Percentiles rank a stretch among this genome's conserved stretches.
These are phyloP conservation scores for Lysandra coridon DNA, from an alignment of 2,888 invertebrate genomes.

Conservation along the genomic window DNA sequence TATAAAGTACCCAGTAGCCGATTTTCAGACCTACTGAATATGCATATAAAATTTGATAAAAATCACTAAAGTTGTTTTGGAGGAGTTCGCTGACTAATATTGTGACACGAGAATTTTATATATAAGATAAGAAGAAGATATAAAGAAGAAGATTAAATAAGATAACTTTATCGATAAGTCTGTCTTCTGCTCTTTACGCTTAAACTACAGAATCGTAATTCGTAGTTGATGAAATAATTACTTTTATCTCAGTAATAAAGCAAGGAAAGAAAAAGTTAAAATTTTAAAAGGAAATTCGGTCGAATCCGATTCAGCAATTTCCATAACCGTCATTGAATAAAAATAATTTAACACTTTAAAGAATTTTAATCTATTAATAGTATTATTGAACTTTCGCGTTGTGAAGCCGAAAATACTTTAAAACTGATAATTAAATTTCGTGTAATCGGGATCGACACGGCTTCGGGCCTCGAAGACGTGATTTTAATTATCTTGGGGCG, in stretches of 20 bases:
- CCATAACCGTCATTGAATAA: background rate
- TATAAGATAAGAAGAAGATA: too few species aligned
- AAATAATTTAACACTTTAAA: background rate
- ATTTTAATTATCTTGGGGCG: constrained; percentile 2
- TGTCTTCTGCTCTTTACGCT: too few species aligned
- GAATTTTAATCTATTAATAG: background rate
- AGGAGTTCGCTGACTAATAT: too few species aligned
- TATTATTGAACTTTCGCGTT: background rate
- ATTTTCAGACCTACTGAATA: too few species aligned
- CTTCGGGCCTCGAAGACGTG: background rate
- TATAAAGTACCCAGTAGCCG: too few species aligned
- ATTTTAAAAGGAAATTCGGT: background rate
- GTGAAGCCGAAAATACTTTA: constrained; percentile 24
- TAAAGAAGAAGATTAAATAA: too few species aligned
- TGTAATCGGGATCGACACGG: constrained; percentile 20
- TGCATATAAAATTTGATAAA: too few species aligned
- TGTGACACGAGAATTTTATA: too few species aligned
- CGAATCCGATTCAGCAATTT: background rate
- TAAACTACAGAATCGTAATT: background rate
- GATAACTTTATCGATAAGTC: too few species aligned
- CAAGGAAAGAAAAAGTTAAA: background rate
- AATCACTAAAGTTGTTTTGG: too few species aligned
- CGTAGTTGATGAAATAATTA: background rate
- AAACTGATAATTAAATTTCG: constrained; percentile 28
- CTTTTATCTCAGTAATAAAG: background rate